phyloP scores from a whole-genome alignment of 2,797 vertebrate species.

The Poecilia velifera region DNA sequence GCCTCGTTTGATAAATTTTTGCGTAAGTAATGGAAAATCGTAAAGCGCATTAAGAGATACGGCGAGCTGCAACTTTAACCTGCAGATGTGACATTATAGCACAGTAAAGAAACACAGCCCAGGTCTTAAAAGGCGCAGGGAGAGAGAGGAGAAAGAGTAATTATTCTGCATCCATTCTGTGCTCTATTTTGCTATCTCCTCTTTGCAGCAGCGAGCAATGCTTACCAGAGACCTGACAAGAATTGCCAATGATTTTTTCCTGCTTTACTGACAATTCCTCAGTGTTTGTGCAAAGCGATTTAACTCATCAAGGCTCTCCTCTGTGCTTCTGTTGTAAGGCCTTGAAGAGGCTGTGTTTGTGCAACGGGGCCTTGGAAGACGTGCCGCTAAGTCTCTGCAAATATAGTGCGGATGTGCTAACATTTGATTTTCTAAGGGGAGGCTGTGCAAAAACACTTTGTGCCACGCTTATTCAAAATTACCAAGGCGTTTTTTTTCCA shows the following conservation, averaged over 20 bases:
- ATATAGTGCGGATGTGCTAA: constrained; percentile 47
- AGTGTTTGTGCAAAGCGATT: constrained; percentile 81
- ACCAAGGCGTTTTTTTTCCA: constrained; percentile 14
- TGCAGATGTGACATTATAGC: constrained; percentile 39
- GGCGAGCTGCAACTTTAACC: constrained; percentile 49
- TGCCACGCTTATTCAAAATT: constrained; percentile 43
- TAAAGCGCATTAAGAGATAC: constrained; percentile 24
- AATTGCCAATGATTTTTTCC: constrained; percentile 82
- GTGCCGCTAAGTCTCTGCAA: constrained; percentile 65
- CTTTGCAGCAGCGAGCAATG: constrained; percentile 78
- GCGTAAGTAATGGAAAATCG: constrained; percentile 13
- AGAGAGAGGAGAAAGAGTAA: constrained; percentile 68
- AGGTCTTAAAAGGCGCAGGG: constrained; percentile 52
- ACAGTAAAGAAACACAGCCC: constrained; percentile 30
- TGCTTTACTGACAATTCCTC: constrained; percentile 79
- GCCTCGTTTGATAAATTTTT: constrained; percentile 20
- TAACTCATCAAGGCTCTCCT: constrained; percentile 80
- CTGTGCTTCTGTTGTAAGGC: constrained; percentile 78
- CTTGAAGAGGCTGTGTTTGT: constrained; percentile 79
- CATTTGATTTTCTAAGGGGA: constrained; percentile 66
- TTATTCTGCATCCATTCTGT: constrained; percentile 79
- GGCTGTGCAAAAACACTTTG: constrained; percentile 48
- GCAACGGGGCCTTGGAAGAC: constrained; percentile 72
- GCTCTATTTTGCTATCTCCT: constrained; percentile 82
- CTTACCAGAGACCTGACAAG: constrained; percentile 79